Evolutionary conservation across 2,888 invertebrate species (phyloP), one percentile per base, ranked within the genome.

Genomic region (Torymus tubicola): DNA sequence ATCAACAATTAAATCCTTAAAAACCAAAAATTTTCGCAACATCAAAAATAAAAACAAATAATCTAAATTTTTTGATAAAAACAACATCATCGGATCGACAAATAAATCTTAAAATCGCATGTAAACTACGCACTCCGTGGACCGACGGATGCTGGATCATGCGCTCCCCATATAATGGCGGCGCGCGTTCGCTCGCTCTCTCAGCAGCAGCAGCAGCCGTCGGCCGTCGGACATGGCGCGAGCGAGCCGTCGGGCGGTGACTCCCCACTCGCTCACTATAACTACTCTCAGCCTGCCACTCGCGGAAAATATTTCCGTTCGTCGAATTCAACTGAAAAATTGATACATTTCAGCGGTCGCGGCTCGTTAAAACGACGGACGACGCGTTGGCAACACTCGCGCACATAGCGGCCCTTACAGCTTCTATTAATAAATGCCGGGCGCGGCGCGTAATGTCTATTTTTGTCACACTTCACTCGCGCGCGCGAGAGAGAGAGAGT

Each of bases 201-300:
- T n/a, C n/a, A n/a, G n/a, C n/a, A n/a, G n/a, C n/a, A n/a, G n/a
- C 42, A 42, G 42, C 42, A 42, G 82, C 86, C 89, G 89, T 86
- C 89, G 90, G 89, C 89, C 90, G 90, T 88, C 89, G 90, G 89
- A 88, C 86, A 89, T 89, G 89, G 86, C 86, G 53, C 76, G 50
- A 31, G 72, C 53, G 85, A 42, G 0, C 42, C 87, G 84, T 80
- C 83, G 81, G 72, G 42, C 42, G 72, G 42, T 8, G 42, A 42
- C 42, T 42, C 42, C 42, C 42, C 42, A 42, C 42, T 42, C 5
- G 42, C 8, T 42, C 42, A 8, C n/a, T n/a, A n/a, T n/a, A n/a
- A n/a, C n/a, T n/a, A n/a, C 42, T 42, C 31, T 31, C 70, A 21
- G 74, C 67, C 70, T 71, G 82, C 78, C 78, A 80, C 84, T 84